These are phyloP conservation scores for Aegithalos caudatus DNA, from an alignment of 2,113 vertebrate species.

Conservation along the genomic window DNA sequence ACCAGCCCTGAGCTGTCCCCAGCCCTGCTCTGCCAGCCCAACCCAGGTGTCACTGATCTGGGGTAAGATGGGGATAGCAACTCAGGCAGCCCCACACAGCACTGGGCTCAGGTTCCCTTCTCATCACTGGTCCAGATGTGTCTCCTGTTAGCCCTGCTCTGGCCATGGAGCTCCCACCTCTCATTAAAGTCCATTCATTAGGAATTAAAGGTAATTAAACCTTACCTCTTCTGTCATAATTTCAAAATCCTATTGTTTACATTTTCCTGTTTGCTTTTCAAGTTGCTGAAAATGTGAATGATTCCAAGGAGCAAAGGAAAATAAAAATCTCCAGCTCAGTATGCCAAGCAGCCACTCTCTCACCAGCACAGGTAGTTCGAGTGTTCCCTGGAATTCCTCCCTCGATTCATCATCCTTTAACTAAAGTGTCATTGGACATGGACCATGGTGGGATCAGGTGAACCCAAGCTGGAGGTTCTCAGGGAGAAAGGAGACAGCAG, in stretches of 20 bases:
- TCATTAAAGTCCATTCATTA: not conserved
- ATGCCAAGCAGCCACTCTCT: not conserved
- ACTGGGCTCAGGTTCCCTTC: not conserved
- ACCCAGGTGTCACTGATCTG: not conserved
- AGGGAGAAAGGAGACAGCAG: fast-evolving
- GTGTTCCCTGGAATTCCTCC: fast-evolving
- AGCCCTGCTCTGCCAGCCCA: not conserved
- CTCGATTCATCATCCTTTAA: not conserved
- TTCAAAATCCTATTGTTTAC: constrained; percentile 6
- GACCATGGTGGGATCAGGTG: fast-evolving
- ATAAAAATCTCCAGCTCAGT: not conserved
- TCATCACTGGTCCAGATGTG: not conserved
- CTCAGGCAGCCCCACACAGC: not conserved
- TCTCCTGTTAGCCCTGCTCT: not conserved
- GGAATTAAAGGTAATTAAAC: constrained; percentile 15
- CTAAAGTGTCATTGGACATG: fast-evolving
- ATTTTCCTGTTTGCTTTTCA: constrained; percentile 11
- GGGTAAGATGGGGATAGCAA: fast-evolving
- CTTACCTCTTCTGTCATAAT: not conserved
- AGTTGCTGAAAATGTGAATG: constrained; percentile 17
- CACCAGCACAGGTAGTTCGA: not conserved
- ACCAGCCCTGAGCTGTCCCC: not conserved
- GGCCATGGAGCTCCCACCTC: not conserved
- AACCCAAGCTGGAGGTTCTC: not conserved
- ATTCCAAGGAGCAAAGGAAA: constrained; percentile 10